Conservation (phyloP, 1,140 invertebrate genomes). For the Tetraneura akinire region DNA sequence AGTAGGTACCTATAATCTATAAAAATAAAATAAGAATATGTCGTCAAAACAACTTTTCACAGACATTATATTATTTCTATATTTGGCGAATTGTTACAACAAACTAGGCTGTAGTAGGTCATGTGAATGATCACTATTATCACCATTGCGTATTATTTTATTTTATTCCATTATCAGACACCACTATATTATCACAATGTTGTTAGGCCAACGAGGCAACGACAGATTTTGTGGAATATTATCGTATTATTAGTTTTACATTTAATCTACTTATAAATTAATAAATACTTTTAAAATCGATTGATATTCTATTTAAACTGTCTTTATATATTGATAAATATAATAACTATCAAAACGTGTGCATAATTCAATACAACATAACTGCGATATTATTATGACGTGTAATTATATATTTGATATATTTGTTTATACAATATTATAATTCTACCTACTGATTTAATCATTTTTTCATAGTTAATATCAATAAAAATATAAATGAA, state of each 20-base stretch:
- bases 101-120: conserved; percentile 17
- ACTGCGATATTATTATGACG: neutral
- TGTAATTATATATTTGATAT: neutral
- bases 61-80: conserved; percentile 1
- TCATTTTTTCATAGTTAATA: too few species aligned
- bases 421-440: too few species aligned
- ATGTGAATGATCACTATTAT: neutral
- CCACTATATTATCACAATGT: too few species aligned
- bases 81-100: neutral
- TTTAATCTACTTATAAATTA: conserved; percentile 1
- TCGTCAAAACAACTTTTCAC: neutral
- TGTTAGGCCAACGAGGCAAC: neutral
- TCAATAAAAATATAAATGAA: too few species aligned
- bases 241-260: too few species aligned
- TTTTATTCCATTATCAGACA: neutral
- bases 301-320: too few species aligned
- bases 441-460: too few species aligned
- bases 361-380: too few species aligned
- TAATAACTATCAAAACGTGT: too few species aligned
- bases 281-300: too few species aligned
- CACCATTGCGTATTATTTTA: neutral
- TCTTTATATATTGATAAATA: too few species aligned
- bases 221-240: neutral
- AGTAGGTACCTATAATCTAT: too few species aligned
- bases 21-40: neutral